Base-by-base conservation (phyloP, 2,888 invertebrate genomes). In the Cryptocheilus praepositus region DNA sequence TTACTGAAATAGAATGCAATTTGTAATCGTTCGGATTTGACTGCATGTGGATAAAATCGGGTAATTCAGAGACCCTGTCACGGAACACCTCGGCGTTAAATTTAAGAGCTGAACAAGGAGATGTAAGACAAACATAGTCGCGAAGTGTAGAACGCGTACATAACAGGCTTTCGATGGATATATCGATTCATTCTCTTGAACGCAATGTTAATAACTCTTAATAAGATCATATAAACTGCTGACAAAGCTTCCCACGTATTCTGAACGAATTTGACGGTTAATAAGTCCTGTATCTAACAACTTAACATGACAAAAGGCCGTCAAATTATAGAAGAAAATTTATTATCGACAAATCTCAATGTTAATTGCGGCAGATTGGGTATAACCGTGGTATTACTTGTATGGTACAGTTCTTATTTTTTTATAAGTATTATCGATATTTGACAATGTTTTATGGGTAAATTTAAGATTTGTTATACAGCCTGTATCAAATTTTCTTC, bases 131-230 rank as follows among this genome's bases (percentile, higher is more conserved):
- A 77, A 76, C 73, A 81, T 88, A 87, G 86, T 86, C 80, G 82
- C 80, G 81, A 80, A 82, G 81, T 74, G 81, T 86, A 87, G 86
- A 81, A 74, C 71, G 79, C 84, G 79, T 83, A 85, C 77, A 60
- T 85, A 83, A 82, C 79, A 83, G 79, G 82, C 82, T 85, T 82
- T 75, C 73, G 71, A 76, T 72, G 77, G 67, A 78, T 75, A 80
- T 77, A 79, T 79, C 75, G 71, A 82, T 84, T 86, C 83, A 85
- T 85, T 83, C 85, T 86, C 84, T 86, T 84, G 82, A 80, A 82
- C 80, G 83, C 83, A 84, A 84, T 83, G 81, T 85, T 85, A 76
- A 79, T 77, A 80, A 79, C 73, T 80, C 77, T 80, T 69, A 36
- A 61, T 74, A 82, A 83, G 82, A 84, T 81, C 77, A 71, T 79